Base-by-base conservation (phyloP, 2,888 invertebrate species). In the Torymus tubicola region DNA sequence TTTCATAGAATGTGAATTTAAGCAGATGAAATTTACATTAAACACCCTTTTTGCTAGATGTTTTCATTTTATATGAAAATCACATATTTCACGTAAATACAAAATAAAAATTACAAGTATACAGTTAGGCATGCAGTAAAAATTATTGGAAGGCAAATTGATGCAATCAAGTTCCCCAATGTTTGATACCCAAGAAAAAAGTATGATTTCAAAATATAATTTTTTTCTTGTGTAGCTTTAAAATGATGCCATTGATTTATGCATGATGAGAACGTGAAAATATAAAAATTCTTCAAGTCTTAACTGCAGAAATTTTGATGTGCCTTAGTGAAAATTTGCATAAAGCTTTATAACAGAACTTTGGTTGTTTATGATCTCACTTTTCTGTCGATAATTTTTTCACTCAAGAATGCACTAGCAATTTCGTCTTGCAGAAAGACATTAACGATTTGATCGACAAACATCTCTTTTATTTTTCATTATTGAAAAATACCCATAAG, bases 131-230 rank as follows among this genome's bases (percentile, higher is more conserved):
- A 76, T 73, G 73, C 60, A 53, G 53, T 77, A 82, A 71, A 74
- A 76, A 79, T 79, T 79, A 77, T 79, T 82, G 82, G 79, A 82
- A 79, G 82, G 79, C 82, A 76, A 79, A 64, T 79, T 73, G 72
- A 68, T 78, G 53, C 14, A 75, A 75, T 81, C 70, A 78, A 78
- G 65, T 71, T 74, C 57, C 50, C 61, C 52, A 79, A 76, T 65
- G 72, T 55, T 55, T 65, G 50, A 79, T 55, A 12, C 4, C 18
- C 65, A 16, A 65, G 65, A 75, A 75, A 63, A 68, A 75, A 73
- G 74, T 42, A 65, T 63, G 58, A 58, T 24, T 14, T 21, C 61
- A 24, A 69, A 24, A 18, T 64, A 64, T n/a, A 73, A 42, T 63
- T 69, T 77, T 77, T 73, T 64, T 74, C 14, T 71, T 14, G 70